These are phyloP conservation scores for Conops quadrifasciatus DNA, from an alignment of 2,888 invertebrate species.

Conservation along the genomic window DNA sequence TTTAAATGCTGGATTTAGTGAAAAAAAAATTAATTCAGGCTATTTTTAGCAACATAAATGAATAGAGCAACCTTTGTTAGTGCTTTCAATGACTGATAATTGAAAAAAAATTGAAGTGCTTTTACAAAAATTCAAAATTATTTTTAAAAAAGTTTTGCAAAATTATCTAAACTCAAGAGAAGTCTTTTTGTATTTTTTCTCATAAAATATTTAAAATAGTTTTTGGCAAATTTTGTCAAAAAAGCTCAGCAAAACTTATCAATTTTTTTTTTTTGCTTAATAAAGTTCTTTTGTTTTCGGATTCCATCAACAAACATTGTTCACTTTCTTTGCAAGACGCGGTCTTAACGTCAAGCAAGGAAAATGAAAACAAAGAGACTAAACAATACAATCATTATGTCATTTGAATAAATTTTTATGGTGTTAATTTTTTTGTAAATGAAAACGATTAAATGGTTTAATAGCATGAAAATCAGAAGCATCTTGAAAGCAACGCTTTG, in stretches of 20 bases:
- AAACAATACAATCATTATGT: not conserved
- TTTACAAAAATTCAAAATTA: not conserved
- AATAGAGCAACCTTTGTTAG: not conserved
- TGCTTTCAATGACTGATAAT: not conserved
- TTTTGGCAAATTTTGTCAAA: no score
- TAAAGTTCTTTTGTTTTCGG: no score
- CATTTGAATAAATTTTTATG: not conserved
- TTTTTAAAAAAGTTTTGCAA: not conserved
- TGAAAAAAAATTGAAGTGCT: not conserved
- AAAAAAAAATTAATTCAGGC: not conserved
- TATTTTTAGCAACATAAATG: not conserved
- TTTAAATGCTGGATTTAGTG: slow-evolving; percentile 15
- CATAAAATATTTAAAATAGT: no score
- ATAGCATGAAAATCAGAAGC: no score
- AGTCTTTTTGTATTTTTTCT: no score
- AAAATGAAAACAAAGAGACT: not conserved
- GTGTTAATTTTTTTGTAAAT: not conserved
- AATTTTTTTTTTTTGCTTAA: no score
- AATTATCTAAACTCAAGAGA: no score
- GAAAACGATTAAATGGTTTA: no score
- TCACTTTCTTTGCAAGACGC: no score
- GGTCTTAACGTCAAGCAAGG: not conserved
- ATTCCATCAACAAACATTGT: no score
- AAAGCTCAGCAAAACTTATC: no score
- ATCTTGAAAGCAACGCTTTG: no score